Evolutionary conservation across 2,797 vertebrate genomes (phyloP).

Genomic region (Odontamblyopus rebecca): DNA sequence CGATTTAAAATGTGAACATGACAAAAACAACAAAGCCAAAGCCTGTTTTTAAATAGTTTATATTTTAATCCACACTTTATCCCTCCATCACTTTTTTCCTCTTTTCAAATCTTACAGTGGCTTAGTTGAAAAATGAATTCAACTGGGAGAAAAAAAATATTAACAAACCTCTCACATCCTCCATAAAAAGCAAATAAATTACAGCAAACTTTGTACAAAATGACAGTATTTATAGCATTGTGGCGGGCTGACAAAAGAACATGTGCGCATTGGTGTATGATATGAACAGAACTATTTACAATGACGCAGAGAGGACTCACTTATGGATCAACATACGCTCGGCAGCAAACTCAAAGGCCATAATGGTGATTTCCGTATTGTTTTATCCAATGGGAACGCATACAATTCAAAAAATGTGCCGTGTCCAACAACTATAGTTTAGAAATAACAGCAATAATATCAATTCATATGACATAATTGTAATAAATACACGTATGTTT

Average conservation of each 20-base stretch:
- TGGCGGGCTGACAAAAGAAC: constrained; percentile 71
- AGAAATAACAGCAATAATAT: constrained; percentile 77
- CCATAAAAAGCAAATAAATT: constrained; percentile 74
- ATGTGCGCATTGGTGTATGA: constrained; percentile 74
- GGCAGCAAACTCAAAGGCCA: constrained; percentile 84
- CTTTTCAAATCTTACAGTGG: constrained; percentile 77
- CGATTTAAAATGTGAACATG: no score
- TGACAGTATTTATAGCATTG: constrained; percentile 74
- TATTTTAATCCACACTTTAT: constrained; percentile 77
- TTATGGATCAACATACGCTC: constrained; percentile 73
- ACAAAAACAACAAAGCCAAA: constrained; percentile 29
- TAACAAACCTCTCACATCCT: constrained; percentile 75
- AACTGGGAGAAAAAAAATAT: constrained; percentile 41
- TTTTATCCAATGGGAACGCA: constrained; percentile 63
- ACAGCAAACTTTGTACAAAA: constrained; percentile 79
- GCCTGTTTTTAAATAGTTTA: constrained; percentile 67
- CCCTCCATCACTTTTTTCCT: constrained; percentile 43
- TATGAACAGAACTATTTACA: constrained; percentile 71
- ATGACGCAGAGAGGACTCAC: constrained; percentile 69
- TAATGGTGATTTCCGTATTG: constrained; percentile 81
- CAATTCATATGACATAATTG: constrained; percentile 71
- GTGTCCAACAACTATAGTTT: constrained; percentile 68
- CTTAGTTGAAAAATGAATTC: constrained; percentile 82
- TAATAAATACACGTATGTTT: constrained; percentile 71
- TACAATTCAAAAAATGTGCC: constrained; percentile 61